Conservation (phyloP, 2,113 vertebrate genomes). For the Lamprologus callipterus region DNA sequence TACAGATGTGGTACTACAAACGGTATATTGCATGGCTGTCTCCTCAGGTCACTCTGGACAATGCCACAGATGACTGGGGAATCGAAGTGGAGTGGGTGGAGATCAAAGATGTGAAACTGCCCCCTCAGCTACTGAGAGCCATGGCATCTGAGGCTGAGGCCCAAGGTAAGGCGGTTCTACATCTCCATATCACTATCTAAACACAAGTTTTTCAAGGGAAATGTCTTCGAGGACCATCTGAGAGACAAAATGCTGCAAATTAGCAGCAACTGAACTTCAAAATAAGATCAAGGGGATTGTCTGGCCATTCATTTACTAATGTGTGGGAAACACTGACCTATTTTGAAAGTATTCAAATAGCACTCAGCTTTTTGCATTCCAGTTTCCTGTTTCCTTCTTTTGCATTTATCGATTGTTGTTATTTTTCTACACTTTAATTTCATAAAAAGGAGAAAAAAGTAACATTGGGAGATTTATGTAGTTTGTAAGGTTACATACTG, state of each 20-base stretch:
- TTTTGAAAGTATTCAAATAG: background rate
- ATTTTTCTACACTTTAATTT: background rate
- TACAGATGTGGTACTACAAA: background rate
- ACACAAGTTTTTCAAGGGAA: background rate
- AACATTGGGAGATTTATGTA: background rate
- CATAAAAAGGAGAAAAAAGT: background rate
- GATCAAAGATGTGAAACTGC: slow-evolving; percentile 95
- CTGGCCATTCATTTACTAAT: background rate
- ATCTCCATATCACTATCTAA: background rate
- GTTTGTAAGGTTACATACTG: background rate
- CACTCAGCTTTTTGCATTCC: background rate
- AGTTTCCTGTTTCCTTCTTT: background rate
- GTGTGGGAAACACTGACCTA: background rate
- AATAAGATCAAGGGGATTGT: background rate
- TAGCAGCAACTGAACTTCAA: background rate
- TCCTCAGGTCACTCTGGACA: slow-evolving; percentile 78
- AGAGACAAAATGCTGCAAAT: background rate
- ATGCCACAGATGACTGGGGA: slow-evolving; percentile 76
- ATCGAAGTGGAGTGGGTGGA: slow-evolving; percentile 79
- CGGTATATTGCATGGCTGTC: background rate
- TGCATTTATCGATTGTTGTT: background rate
- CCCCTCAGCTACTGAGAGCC: slow-evolving; percentile 83
- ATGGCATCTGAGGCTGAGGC: slow-evolving; percentile 91
- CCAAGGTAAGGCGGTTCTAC: slow-evolving; percentile 66
- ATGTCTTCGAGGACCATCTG: background rate